Evolutionary conservation across 37 sponge, comb jelly and placozoan genomes (phyloP), one percentile per base, ranked within the genome.

Genomic region (Ephydatia muelleri): DNA sequence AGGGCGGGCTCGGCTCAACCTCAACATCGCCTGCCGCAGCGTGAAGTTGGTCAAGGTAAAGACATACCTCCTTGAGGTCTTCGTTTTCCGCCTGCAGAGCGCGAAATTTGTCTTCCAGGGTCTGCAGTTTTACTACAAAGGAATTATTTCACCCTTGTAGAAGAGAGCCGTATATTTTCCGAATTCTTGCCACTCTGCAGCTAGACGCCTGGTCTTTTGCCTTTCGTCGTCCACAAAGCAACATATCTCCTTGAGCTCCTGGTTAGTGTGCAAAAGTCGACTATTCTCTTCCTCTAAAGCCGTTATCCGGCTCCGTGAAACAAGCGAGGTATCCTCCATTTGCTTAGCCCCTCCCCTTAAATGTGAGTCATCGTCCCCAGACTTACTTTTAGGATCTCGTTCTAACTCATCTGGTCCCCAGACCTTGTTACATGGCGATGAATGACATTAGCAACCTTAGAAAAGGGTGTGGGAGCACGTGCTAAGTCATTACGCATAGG

Each of bases 51-150:
- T 89, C 80, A n/a, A 89, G 80, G 48, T 72, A 89, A 26, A 89
- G 38, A 64, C 89, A 89, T 75, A 89, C 37, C 38, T 89, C 89
- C 32, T 67, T 49, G 27, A 89, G 89, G 34, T 89, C 89, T 1
- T 37, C 65, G 65, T 89, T 89, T 29, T 89, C 89, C 25, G 27
- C 27, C 23, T 38, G 36, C 1, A 84, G 75, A 33, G 70, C 73
- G 65, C 74, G 47, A 67, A 89, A 48, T 16, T 80, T 75, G 27
- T 83, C 85, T 69, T 89, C 66, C 40, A 84, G 64, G 3, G 74
- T 49, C 65, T 71, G 21, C 0, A 83, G 33, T 49, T 89, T 89
- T 34, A 26, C 16, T 65, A 80, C 89, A 47, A 67, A 83, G 0
- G 29, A 76, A 26, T 70, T 25, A 84, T 75, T 68, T 89, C 84